Conservation (phyloP, 2,797 vertebrate genomes). For the Falco biarmicus region DNA sequence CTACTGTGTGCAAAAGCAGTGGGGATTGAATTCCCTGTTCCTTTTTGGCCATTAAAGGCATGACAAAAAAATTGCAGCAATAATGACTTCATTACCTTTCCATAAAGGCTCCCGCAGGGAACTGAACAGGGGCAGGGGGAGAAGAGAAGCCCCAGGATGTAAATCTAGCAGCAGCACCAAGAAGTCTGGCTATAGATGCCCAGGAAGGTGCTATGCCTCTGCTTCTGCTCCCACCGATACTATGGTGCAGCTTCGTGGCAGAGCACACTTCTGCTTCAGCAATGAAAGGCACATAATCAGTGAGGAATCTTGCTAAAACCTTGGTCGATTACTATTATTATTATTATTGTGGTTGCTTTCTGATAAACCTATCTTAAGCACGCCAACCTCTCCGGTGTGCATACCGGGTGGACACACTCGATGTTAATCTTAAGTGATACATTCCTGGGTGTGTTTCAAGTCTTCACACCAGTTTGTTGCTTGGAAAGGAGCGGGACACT, state of each 20-base stretch:
- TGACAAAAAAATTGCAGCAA: neutral
- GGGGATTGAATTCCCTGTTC: neutral
- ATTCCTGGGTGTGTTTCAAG: neutral
- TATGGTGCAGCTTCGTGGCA: neutral
- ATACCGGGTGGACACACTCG: neutral
- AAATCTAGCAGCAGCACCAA: neutral
- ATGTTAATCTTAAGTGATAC: neutral
- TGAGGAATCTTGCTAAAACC: neutral
- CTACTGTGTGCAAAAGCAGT: neutral
- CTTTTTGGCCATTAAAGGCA: neutral
- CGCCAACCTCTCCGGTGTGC: neutral
- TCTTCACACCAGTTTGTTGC: neutral
- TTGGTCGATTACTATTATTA: rapidly evolving
- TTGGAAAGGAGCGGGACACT: neutral
- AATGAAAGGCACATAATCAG: neutral
- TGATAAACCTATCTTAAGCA: neutral
- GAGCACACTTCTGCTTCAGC: neutral
- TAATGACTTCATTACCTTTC: neutral
- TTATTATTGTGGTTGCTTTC: neutral
- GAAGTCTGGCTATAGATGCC: neutral
- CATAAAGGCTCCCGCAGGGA: neutral
- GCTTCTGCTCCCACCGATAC: neutral
- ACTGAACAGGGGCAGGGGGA: neutral
- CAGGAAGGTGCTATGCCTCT: neutral
- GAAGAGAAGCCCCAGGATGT: neutral